Evolutionary conservation across 2,113 vertebrate genomes (phyloP).

Genomic region (Condylura cristata): DNA sequence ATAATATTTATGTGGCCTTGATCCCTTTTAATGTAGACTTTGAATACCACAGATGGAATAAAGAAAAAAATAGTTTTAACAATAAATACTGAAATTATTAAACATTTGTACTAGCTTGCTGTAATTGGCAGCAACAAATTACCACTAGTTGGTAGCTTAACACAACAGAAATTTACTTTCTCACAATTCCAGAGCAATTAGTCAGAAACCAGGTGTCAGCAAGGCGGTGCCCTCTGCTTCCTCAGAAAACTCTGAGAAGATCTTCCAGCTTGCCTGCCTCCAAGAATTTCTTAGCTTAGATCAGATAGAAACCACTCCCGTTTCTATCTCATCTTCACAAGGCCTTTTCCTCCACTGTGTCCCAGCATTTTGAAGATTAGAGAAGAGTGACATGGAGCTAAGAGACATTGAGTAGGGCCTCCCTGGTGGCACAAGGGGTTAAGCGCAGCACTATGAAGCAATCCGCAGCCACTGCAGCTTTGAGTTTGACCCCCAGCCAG

Average conservation of each 20-base stretch:
- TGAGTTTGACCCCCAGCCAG: too few relatives aligned
- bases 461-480: too few relatives aligned
- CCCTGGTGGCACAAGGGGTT: too few relatives aligned
- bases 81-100: background rate
- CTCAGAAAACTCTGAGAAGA: background rate
- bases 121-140: background rate
- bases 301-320: too few relatives aligned
- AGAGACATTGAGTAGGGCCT: too few relatives aligned
- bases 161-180: background rate
- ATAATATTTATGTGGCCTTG: background rate
- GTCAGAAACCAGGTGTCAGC: background rate
- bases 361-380: background rate
- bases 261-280: background rate
- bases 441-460: too few relatives aligned
- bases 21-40: conserved; percentile 3
- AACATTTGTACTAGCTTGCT: background rate
- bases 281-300: background rate
- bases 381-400: background rate
- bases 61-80: conserved; percentile 18
- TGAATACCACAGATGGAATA: conserved; percentile 25
- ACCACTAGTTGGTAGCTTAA: background rate
- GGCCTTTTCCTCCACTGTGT: background rate
- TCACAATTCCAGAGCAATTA: background rate
- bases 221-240: background rate
- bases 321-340: background rate